Conservation (phyloP, 2,888 invertebrate genomes). For the Caenorhabditis sp. region DNA sequence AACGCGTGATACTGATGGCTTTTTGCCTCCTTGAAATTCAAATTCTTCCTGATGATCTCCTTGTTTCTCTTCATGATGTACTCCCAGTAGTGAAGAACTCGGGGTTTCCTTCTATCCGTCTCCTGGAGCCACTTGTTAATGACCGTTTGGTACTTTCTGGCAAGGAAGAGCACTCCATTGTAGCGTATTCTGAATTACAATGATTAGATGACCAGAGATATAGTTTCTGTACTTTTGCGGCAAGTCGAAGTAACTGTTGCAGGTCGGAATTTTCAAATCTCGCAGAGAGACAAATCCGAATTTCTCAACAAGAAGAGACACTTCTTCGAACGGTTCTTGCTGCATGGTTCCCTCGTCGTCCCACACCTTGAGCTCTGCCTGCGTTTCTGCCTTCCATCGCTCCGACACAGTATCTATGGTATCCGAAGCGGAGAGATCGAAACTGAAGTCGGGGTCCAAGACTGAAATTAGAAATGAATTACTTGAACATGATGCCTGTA, state of each 20-base stretch:
- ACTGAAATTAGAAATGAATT: too few species aligned
- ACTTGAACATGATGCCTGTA: too few species aligned
- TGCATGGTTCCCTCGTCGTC: not conserved
- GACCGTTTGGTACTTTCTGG: too few species aligned
- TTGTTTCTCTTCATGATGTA: too few species aligned
- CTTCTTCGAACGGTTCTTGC: not conserved
- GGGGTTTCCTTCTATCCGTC: too few species aligned
- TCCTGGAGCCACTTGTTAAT: too few species aligned
- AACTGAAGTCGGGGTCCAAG: not conserved
- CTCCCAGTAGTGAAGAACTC: too few species aligned
- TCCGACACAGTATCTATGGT: not conserved
- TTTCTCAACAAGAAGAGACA: not conserved
- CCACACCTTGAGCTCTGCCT: not conserved
- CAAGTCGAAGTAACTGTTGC: not conserved
- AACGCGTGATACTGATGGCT: too few species aligned
- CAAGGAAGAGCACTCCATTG: not conserved
- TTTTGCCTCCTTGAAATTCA: too few species aligned
- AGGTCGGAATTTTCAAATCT: not conserved
- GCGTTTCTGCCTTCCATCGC: not conserved
- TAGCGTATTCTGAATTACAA: too few species aligned
- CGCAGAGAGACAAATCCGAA: not conserved
- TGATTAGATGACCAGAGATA: too few species aligned
- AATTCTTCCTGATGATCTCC: too few species aligned
- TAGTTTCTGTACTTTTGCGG: not conserved
- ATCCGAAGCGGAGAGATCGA: not conserved